Evolutionary conservation across 2,888 invertebrate species (phyloP).

Genomic region (Heterodera filipjevi): DNA sequence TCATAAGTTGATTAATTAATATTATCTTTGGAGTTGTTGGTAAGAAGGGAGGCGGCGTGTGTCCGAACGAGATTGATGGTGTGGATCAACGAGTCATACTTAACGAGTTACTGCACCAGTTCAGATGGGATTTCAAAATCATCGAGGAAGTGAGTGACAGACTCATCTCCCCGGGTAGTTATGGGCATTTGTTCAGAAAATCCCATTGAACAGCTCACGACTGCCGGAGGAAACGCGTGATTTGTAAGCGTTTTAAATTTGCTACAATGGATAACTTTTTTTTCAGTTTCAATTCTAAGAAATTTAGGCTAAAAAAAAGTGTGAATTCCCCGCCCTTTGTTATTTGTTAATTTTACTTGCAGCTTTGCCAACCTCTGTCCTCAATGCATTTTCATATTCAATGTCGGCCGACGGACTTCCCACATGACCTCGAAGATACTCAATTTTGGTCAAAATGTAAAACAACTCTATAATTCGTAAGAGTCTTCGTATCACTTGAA

Average conservation of each 20-base stretch:
- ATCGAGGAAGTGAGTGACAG: conserved; percentile 53
- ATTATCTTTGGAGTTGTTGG: neutral
- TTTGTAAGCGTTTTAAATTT: conserved; percentile 37
- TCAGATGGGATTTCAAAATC: conserved; percentile 63
- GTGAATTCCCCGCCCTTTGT: too few species aligned
- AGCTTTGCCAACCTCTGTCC: conserved; percentile 56
- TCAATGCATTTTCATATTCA: conserved; percentile 60
- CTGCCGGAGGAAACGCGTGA: conserved; percentile 54
- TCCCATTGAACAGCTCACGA: conserved; percentile 55
- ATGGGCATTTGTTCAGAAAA: conserved; percentile 43
- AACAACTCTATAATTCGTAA: neutral
- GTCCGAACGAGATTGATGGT: conserved; percentile 32
- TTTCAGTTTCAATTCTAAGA: neutral
- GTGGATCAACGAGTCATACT: conserved; percentile 61
- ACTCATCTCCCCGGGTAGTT: too few species aligned
- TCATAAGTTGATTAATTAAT: neutral
- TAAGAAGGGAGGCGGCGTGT: neutral
- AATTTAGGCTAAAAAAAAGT: neutral
- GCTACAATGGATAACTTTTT: neutral
- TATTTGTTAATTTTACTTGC: conserved; percentile 1
- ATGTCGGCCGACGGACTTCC: conserved; percentile 60
- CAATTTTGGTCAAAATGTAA: conserved; percentile 57
- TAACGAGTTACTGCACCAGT: conserved; percentile 59
- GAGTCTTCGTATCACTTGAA: neutral
- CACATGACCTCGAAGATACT: conserved; percentile 47